Conservation (phyloP, 2,113 vertebrate species). For the Catharus bicknelli region DNA sequence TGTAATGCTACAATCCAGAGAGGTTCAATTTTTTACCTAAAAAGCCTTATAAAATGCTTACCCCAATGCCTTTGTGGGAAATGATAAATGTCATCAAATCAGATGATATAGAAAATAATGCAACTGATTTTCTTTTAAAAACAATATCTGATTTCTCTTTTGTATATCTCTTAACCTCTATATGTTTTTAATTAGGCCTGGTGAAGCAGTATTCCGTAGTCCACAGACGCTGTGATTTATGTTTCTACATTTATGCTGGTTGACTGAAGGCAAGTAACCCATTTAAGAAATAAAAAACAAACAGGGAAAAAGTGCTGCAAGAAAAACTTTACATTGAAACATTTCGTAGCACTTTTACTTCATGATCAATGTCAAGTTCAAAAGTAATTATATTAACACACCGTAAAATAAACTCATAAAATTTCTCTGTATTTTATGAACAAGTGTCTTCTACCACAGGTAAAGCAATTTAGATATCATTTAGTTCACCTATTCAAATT, state of each 20-base stretch:
- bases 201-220: background rate
- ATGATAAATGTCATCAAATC: background rate
- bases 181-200: background rate
- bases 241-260: background rate
- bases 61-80: background rate
- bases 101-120: background rate
- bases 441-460: background rate
- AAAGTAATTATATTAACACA: background rate
- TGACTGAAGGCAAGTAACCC: background rate
- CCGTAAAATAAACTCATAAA: background rate
- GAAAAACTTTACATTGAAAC: background rate
- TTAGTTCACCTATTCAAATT: background rate
- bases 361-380: background rate
- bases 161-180: background rate
- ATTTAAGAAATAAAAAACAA: background rate
- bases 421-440: background rate
- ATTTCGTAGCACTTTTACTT: background rate
- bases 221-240: background rate
- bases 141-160: background rate
- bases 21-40: background rate
- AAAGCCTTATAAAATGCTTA: background rate
- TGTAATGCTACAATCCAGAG: background rate
- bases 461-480: background rate
- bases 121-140: background rate
- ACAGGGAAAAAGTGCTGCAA: accelerated